These are phyloP conservation scores for Marasmarcha lunaedactyla DNA, from an alignment of 2,888 invertebrate species.

Conservation along the genomic window DNA sequence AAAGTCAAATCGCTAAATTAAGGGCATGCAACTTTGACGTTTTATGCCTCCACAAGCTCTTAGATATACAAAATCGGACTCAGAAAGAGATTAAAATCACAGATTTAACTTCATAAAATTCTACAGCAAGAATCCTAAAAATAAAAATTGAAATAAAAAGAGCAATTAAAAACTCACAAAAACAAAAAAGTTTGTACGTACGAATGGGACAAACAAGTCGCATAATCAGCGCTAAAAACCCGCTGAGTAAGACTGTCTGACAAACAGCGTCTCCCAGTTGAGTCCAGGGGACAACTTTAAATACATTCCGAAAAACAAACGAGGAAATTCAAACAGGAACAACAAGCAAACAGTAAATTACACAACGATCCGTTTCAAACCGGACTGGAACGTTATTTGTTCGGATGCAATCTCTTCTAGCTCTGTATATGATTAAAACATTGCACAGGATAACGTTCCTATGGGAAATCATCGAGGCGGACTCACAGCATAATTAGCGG, in stretches of 20 bases:
- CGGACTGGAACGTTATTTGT: slow-evolving; percentile 42
- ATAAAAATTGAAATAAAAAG: too few species aligned
- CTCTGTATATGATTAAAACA: slow-evolving; percentile 64
- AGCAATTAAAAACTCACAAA: too few species aligned
- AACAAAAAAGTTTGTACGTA: too few species aligned
- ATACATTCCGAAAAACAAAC: slow-evolving; percentile 37
- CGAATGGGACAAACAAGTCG: too few species aligned
- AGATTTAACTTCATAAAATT: too few species aligned
- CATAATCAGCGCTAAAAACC: neutral
- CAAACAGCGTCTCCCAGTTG: neutral
- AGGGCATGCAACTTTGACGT: too few species aligned
- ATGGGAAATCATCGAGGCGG: slow-evolving; percentile 61
- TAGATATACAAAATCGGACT: too few species aligned
- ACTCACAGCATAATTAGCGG: slow-evolving; percentile 66
- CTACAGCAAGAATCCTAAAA: too few species aligned
- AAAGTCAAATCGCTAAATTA: too few species aligned
- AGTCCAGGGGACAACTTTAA: slow-evolving; percentile 6
- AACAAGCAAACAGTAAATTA: slow-evolving; percentile 51
- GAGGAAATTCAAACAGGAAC: slow-evolving; percentile 32
- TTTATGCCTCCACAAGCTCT: too few species aligned
- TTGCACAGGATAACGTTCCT: slow-evolving; percentile 52
- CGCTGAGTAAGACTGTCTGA: slow-evolving; percentile 4
- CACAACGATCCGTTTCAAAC: slow-evolving; percentile 35
- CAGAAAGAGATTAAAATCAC: too few species aligned
- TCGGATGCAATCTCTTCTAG: slow-evolving; percentile 56